Evolutionary conservation across 64 coral and sea anemone species (phyloP), one percentile per base, ranked within the genome.

Genomic region (Montipora efflorescens): DNA sequence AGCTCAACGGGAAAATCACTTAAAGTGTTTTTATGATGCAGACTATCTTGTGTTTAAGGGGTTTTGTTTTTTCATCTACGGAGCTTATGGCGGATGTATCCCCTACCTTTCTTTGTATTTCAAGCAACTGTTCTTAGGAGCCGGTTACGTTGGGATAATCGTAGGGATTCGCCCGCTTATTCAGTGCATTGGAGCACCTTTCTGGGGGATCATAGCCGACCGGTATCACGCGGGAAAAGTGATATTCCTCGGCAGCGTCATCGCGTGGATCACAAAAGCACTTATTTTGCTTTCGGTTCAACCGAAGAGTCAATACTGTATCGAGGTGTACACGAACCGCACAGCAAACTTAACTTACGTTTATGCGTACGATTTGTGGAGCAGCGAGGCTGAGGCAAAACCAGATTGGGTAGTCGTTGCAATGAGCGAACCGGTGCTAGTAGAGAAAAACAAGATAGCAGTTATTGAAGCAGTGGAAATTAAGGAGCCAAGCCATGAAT

Each of bases 91-190:
- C 0, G 75, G 92, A 8, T 70, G 87, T 61, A 91, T 90, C 22
- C 96, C 96, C 18, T 98, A 92, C 82, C 81, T 98, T 55, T 76
- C 92, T 22, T 28, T 97, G 44, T 94, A 97, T 80, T 97, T 97
- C 28, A 97, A 97, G 72, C 89, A 91, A 50, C 81, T 94, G 20
- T 90, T 90, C 5, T 87, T 97, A 25, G 80, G 91, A 20, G 83
- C 96, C 4, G 73, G 87, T 46, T 87, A 95, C 10, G 96, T 83
- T 1, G 93, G 96, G 21, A 85, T 98, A 19, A 89, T 98, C 13
- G 76, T 91, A 5, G 96, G 96, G 12, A 53, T 98, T 36, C 61
- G 92, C 28, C 96, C 96, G 0, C 48, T 98, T 4, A 86, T 97
- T 22, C 92, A 94, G 15, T 94, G 90, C 49, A 61, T 93, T 50